Evolutionary conservation across 92 coral and sea anemone genomes (phyloP).

Genomic region (Scolanthus callimorphus): DNA sequence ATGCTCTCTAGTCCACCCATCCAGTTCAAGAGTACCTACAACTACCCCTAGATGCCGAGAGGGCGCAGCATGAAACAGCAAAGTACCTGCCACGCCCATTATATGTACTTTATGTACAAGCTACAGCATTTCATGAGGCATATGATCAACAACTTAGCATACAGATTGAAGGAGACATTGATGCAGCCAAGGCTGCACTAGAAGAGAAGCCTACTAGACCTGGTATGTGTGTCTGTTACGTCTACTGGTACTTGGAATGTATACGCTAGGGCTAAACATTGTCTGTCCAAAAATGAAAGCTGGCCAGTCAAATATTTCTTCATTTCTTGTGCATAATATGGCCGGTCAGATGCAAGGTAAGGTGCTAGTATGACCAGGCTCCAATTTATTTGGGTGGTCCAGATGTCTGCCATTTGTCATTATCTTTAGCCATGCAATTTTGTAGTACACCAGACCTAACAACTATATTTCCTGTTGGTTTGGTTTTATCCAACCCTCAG

Average conservation of each 20-base stretch:
- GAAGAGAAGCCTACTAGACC: conserved; percentile 66
- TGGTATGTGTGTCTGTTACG: conserved; percentile 5
- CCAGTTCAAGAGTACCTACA: conserved; percentile 96
- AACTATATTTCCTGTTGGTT: too few relatives aligned
- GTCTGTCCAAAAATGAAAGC: neutral
- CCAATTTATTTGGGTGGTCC: too few relatives aligned
- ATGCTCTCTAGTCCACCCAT: conserved; percentile 72
- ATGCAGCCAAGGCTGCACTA: conserved; percentile 92
- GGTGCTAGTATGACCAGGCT: too few relatives aligned
- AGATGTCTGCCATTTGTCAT: too few relatives aligned
- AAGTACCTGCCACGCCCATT: conserved; percentile 82
- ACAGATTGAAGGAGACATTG: conserved; percentile 85
- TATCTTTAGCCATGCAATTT: too few relatives aligned
- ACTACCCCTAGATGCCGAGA: conserved; percentile 78
- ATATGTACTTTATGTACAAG: conserved; percentile 84
- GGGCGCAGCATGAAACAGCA: conserved; percentile 89
- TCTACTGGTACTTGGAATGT: too few relatives aligned
- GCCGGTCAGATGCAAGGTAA: too few relatives aligned
- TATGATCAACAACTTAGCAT: conserved; percentile 78
- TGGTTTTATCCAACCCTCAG: too few relatives aligned
- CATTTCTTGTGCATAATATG: too few relatives aligned
- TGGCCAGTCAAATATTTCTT: neutral
- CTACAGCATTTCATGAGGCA: conserved; percentile 90
- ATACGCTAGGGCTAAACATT: neutral
- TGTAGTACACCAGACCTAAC: too few relatives aligned